Evolutionary conservation across 2,888 invertebrate species (phyloP).

Genomic region (Drosophila prostipennis): DNA sequence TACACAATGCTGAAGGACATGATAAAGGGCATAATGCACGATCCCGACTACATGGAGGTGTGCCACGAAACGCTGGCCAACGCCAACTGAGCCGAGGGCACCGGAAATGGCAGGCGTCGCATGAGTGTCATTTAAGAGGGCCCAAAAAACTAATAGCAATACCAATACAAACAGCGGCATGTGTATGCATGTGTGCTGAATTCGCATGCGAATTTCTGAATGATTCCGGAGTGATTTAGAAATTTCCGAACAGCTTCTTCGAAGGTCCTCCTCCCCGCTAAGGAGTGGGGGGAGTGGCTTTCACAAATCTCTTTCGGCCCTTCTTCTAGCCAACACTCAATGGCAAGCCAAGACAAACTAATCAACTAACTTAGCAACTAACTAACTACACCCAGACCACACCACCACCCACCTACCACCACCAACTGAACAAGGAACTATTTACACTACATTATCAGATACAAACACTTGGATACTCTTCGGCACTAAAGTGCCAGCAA

Average conservation of each 20-base stretch:
- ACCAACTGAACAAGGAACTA: conserved; percentile 56
- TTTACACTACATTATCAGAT: conserved; percentile 58
- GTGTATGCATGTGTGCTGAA: conserved; percentile 22
- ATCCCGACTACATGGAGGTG: conserved; percentile 98
- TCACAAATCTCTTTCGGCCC: conserved; percentile 32
- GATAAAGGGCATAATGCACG: conserved; percentile 97
- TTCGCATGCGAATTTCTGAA: conserved; percentile 61
- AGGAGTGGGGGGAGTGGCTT: conserved; percentile 19
- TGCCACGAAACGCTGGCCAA: conserved; percentile 93
- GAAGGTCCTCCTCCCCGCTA: conserved; percentile 14
- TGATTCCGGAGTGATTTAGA: conserved; percentile 60
- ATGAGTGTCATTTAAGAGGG: conserved; percentile 76
- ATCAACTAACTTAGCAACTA: conserved; percentile 39
- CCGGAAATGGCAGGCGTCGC: conserved; percentile 77
- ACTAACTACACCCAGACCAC: conserved; percentile 41
- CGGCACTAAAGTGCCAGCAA: conserved; percentile 50
- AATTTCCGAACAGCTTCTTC: conserved; percentile 47
- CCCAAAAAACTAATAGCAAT: conserved; percentile 42
- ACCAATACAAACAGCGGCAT: conserved; percentile 37
- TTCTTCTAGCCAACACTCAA: conserved; percentile 42
- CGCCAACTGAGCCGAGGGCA: conserved; percentile 84
- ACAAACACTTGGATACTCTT: conserved; percentile 42
- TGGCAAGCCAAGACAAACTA: conserved; percentile 43
- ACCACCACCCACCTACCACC: conserved; percentile 37
- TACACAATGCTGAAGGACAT: conserved; percentile 98